Percentiles rank a stretch among this genome's conserved stretches.
phyloP scores from a whole-genome alignment of 2,113 vertebrate genomes.

The Microtus ochrogaster region DNA sequence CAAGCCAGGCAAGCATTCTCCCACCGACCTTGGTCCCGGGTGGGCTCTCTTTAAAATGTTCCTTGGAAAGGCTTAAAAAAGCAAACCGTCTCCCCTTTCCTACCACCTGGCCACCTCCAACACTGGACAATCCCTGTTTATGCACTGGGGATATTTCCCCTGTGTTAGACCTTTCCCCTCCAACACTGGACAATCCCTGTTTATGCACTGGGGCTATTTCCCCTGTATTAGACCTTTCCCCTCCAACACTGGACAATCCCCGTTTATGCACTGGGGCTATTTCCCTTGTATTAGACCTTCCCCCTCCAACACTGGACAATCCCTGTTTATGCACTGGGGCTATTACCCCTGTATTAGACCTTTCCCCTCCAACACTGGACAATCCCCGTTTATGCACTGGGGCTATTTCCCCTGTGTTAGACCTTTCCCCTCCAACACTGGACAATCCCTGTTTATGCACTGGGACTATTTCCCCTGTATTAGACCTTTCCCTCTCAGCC shows the following conservation, averaged over 20 bases:
- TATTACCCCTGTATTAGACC: neutral
- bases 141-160: neutral
- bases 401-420: neutral
- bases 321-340: neutral
- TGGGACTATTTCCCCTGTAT: neutral
- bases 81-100: neutral
- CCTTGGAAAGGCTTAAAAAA: constrained; percentile 15
- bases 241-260: neutral
- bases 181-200: neutral
- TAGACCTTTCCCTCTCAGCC: neutral
- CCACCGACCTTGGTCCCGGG: neutral
- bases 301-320: neutral
- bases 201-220: neutral
- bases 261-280: neutral
- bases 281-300: neutral
- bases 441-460: no score
- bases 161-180: neutral
- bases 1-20: neutral
- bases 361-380: no score
- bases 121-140: neutral
- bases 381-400: neutral
- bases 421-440: neutral
- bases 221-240: neutral
- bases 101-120: neutral
- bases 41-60: constrained; percentile 42